Percentiles rank a stretch among this genome's conserved stretches.
Evolutionary conservation across 2,888 invertebrate species (phyloP).

Genomic region (Phragmatobia fuliginosa): DNA sequence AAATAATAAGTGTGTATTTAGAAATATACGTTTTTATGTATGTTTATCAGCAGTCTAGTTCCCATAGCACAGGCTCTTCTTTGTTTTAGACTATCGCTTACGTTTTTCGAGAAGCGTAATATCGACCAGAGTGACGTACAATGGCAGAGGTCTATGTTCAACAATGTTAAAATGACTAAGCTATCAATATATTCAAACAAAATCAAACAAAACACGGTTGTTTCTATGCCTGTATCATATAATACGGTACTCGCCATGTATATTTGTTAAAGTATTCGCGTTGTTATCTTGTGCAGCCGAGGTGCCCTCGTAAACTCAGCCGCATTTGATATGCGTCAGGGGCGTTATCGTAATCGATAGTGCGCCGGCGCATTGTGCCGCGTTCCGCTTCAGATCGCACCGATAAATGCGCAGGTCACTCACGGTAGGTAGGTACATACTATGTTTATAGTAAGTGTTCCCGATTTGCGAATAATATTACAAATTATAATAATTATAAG

Average conservation of each 20-base stretch:
- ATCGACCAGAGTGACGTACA: no score
- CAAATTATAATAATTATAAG: neutral
- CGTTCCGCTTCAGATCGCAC: conserved; percentile 54
- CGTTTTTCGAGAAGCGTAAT: no score
- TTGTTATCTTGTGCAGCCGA: conserved; percentile 38
- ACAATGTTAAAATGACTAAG: no score
- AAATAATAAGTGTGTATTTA: no score
- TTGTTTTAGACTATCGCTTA: no score
- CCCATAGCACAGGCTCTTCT: no score
- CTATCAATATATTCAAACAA: neutral
- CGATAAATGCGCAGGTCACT: conserved; percentile 46
- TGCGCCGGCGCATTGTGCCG: conserved; percentile 53
- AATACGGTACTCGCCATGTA: conserved; percentile 26
- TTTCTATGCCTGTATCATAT: neutral
- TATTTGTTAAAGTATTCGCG: conserved; percentile 44
- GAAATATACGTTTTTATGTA: no score
- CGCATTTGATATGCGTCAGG: conserved; percentile 54
- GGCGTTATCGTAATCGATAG: conserved; percentile 55
- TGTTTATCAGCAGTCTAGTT: no score
- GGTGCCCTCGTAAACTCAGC: conserved; percentile 46
- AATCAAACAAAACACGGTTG: neutral
- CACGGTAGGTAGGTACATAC: conserved; percentile 25
- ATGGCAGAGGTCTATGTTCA: no score
- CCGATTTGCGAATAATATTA: conserved; percentile 4
- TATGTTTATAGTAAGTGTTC: conserved; percentile 41